Conservation (phyloP, 2,113 vertebrate species). For the Coregonus clupeaformis region DNA sequence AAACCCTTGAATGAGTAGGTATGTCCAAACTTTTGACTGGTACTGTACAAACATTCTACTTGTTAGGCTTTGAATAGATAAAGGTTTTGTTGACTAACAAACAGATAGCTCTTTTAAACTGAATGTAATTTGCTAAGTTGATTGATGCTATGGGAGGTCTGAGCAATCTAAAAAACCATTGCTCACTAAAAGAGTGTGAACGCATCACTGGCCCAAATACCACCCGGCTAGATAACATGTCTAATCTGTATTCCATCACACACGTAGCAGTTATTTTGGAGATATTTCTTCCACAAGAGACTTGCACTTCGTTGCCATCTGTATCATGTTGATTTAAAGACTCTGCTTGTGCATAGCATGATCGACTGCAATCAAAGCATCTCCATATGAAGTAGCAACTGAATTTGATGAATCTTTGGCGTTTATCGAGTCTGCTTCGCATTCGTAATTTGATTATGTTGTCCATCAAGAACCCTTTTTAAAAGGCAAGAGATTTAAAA, state of each 20-base stretch:
- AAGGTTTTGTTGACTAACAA: not conserved
- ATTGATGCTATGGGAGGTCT: constrained; percentile 2
- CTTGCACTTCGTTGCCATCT: not conserved
- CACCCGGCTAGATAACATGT: not conserved
- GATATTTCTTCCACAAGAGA: not conserved
- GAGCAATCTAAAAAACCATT: not conserved
- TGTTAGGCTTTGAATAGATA: not conserved
- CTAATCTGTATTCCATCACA: not conserved
- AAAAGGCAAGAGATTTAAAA: not conserved
- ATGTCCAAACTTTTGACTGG: too few species aligned
- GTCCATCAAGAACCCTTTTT: not conserved
- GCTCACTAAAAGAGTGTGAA: not conserved
- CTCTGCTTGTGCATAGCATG: not conserved
- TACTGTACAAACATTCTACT: not conserved
- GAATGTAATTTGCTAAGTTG: not conserved
- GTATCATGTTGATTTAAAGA: not conserved
- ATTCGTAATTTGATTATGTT: not conserved
- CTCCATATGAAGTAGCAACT: not conserved
- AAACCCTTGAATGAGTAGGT: too few species aligned
- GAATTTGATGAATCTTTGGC: not conserved
- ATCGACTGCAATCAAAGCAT: not conserved
- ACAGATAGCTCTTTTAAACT: not conserved
- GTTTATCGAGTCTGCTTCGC: not conserved
- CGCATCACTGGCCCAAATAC: not conserved
- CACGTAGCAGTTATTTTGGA: not conserved